phyloP scores from a whole-genome alignment of 1,140 invertebrate species.

The Stenopsyche tienmushanensis region DNA sequence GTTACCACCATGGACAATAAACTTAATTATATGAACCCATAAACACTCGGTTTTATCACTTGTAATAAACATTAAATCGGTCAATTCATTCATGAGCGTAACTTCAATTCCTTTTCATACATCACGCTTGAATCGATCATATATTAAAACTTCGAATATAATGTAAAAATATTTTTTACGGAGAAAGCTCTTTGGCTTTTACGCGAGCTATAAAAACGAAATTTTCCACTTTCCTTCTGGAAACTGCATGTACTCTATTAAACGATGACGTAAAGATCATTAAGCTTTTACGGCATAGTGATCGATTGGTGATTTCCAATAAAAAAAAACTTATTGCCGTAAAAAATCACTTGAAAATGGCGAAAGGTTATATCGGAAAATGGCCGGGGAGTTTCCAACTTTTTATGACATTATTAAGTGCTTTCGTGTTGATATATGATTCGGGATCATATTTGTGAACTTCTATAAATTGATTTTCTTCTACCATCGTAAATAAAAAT shows the following conservation, averaged over 20 bases:
- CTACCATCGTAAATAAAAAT: constrained; percentile 18
- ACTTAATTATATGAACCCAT: no score
- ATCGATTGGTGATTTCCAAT: constrained; percentile 17
- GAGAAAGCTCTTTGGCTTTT: no score
- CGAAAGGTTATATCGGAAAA: constrained; percentile 3
- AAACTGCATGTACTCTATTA: not conserved
- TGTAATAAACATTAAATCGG: no score
- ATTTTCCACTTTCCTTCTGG: not conserved
- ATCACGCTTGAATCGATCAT: no score
- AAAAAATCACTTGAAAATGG: constrained; percentile 12
- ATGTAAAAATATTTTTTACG: no score
- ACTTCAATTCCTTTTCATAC: no score
- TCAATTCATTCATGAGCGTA: no score
- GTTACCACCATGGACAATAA: no score
- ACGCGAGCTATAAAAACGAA: not conserved
- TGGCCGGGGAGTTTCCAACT: constrained; percentile 28
- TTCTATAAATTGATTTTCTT: constrained; percentile 31
- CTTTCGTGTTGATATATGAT: constrained; percentile 33
- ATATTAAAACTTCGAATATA: no score
- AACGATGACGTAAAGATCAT: not conserved
- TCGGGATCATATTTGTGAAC: constrained; percentile 36
- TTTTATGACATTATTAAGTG: constrained; percentile 34
- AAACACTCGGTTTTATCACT: no score
- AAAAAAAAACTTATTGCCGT: constrained; percentile 4
- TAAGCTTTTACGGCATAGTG: not conserved